Base-by-base conservation (phyloP, 2,113 vertebrate genomes). In the Condylura cristata region DNA sequence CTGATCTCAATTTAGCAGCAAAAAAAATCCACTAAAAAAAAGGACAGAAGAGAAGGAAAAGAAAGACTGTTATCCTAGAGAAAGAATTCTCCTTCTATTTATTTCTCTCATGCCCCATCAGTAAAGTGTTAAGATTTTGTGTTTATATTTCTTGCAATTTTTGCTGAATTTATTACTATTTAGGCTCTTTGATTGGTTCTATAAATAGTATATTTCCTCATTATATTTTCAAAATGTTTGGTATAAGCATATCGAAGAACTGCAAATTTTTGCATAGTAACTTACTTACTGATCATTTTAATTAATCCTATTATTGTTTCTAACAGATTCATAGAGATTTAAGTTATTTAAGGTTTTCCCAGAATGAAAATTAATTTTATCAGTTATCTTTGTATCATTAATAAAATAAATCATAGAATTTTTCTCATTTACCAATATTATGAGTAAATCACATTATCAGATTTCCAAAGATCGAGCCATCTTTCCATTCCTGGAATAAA, bases 401-500 rank as follows among this genome's bases (percentile, higher is more conserved):
- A 39, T 65, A 91, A 79, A 48, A 58, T 46, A 65, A 83, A 48
- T 39, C 75, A n/a, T 2, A 18, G 26, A 24, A 20, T 34, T 60
- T 75, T 92, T 74, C 82, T 80, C 24, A 13, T 44, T 63, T 71
- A 4, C 28, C 5, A 6, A 4, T 18, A n/a, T 41, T 53, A 65
- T 79, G 26, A 76, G 18, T 72, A 80, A 46, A 46, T 60, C 11
- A 60, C n/a, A 51, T n/a, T 39, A 37, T 58, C 32, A 46, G 71
- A 65, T 12, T 78, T 60, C 56, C 48, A 18, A 74, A 56, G 61
- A 94, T 70, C 28, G 4, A 96, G 70, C 93, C 70, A 86, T 90
- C 91, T 68, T 65, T 94, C n/a, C 86, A 95, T 71, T 92, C 63
- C 68, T 63, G 22, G 41, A 78, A 46, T 61, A 68, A 70, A 53